phyloP scores from a whole-genome alignment of 2,888 invertebrate species.

The Sericinus montela region DNA sequence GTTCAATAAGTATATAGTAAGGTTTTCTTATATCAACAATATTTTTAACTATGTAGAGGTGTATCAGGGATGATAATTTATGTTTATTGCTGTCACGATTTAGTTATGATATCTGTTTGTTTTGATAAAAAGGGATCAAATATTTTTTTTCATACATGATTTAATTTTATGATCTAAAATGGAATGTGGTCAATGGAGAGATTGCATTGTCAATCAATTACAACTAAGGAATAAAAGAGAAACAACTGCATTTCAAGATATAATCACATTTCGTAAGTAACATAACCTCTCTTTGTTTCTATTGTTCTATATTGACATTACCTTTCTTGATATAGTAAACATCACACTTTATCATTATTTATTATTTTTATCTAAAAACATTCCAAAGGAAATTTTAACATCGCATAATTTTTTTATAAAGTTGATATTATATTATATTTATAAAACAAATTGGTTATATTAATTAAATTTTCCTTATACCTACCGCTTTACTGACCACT shows the following conservation, averaged over 20 bases:
- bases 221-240: conserved; percentile 87
- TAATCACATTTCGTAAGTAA: conserved; percentile 89
- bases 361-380: too few species aligned
- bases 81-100: background rate
- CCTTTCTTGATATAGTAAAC: background rate
- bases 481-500: too few species aligned
- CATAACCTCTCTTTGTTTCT: conserved; percentile 42
- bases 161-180: conserved; percentile 42
- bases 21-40: background rate
- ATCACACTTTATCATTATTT: too few species aligned
- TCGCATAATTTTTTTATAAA: too few species aligned
- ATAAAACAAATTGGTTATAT: too few species aligned
- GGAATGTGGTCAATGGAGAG: conserved; percentile 82
- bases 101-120: conserved; percentile 63
- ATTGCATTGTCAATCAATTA: conserved; percentile 83
- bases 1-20: background rate
- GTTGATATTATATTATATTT: too few species aligned
- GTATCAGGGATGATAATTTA: background rate
- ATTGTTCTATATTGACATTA: conserved; percentile 14
- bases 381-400: too few species aligned
- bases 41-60: conserved; percentile 4
- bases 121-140: conserved; percentile 46
- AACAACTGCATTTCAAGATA: conserved; percentile 86
- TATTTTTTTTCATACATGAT: conserved; percentile 36
- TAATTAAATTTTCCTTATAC: too few species aligned